phyloP scores from a whole-genome alignment of 2,888 invertebrate species.

The Hypomecis atomaria region DNA sequence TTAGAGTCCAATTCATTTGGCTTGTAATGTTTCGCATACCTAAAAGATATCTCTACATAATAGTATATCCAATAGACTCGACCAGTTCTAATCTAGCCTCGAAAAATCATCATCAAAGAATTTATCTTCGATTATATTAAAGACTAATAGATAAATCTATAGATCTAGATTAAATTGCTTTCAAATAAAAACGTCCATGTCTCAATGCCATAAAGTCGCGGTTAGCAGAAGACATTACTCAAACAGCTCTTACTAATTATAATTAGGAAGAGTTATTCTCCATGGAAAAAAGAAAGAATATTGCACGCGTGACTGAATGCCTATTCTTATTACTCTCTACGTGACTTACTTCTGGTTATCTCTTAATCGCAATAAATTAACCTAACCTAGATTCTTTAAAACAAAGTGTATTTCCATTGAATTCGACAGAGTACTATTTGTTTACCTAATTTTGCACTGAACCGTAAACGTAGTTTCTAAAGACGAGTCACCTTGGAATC shows the following conservation, averaged over 20 bases:
- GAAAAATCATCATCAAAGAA: no score
- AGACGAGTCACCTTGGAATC: slow-evolving; percentile 16
- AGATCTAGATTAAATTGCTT: neutral
- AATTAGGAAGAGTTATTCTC: slow-evolving; percentile 16
- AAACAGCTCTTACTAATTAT: slow-evolving; percentile 12
- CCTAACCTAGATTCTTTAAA: neutral
- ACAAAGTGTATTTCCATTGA: neutral
- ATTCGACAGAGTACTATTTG: slow-evolving; percentile 8
- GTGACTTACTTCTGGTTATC: slow-evolving; percentile 18
- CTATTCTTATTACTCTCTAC: slow-evolving; percentile 14
- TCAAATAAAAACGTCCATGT: slow-evolving; percentile 5
- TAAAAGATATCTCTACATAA: no score
- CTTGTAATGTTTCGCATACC: no score
- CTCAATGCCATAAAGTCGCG: slow-evolving; percentile 10
- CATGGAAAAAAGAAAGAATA: slow-evolving; percentile 14
- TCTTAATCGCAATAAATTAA: neutral
- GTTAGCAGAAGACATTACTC: slow-evolving; percentile 15
- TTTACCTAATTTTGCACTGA: slow-evolving; percentile 12
- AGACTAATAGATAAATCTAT: no score
- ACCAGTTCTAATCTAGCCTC: no score
- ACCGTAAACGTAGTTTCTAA: slow-evolving; percentile 12
- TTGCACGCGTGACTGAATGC: slow-evolving; percentile 22
- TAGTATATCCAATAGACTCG: no score
- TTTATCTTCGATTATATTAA: no score
- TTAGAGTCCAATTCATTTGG: no score